Evolutionary conservation across 2,888 invertebrate genomes (phyloP), one percentile per base, ranked within the genome.

Genomic region (Gari tellinella): DNA sequence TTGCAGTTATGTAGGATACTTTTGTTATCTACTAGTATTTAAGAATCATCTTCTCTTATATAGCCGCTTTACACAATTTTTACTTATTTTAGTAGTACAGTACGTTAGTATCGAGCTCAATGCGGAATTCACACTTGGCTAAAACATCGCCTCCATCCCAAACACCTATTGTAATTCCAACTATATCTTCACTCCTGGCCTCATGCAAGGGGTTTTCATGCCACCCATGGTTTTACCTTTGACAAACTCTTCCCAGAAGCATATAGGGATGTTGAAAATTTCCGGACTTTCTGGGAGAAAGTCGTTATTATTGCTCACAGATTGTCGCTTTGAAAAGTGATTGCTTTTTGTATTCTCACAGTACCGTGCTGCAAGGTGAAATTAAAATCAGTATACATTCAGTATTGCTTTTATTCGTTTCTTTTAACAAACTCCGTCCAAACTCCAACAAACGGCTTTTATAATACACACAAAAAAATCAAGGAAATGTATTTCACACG

Each of bases 221-320:
- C 40, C 55, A n/a, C 8, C 10, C 3, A 17, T 14, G 38, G n/a
- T 38, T 52, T 62, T 78, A 78, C 78, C 78, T 78, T 69, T 66
- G 7, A 70, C 66, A 37, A 78, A 64, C 25, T 78, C 73, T 52
- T 73, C 78, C 70, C 73, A 78, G n/a, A 70, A 62, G 65, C 56
- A 56, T 43, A 64, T 55, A 21, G 67, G 73, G 45, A 66, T 55
- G 37, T 63, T 64, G 62, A 41, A 57, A 15, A 62, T 53, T 19
- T 65, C 77, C 12, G 77, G 72, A 40, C 68, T 67, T 37, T 67
- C 64, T 45, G 64, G 55, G 51, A 46, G 45, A 15, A 63, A 25
- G 43, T 68, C 68, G 60, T 64, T 55, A 48, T 43, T 53, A 46
- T 64, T 55, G 21, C 46, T 17, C 1, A 37, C 40, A 17, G 46